phyloP scores from a whole-genome alignment of 2,888 invertebrate species.

The Prosopocoilus inquinatus region DNA sequence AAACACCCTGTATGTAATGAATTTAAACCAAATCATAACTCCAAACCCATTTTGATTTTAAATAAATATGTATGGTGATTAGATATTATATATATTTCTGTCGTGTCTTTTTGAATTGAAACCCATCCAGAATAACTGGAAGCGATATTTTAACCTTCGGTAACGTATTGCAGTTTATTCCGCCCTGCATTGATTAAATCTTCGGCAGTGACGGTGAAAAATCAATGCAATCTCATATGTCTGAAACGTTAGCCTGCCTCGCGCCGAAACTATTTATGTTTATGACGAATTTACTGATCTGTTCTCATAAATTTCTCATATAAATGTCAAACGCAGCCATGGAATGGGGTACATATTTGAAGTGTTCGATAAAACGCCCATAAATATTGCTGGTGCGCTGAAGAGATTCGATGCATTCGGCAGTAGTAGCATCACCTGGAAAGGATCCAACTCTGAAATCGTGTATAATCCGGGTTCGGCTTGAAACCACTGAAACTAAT shows the following conservation, averaged over 20 bases:
- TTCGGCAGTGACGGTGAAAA: neutral
- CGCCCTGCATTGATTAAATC: too few species aligned
- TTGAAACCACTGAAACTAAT: too few species aligned
- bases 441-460: conserved; percentile 16
- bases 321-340: neutral
- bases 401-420: conserved; percentile 22
- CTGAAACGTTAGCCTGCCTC: neutral
- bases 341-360: conserved; percentile 7
- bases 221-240: neutral
- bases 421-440: conserved; percentile 20
- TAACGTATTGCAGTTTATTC: too few species aligned
- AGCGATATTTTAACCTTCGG: too few species aligned
- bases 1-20: too few species aligned
- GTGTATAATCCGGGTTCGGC: too few species aligned
- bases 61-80: too few species aligned
- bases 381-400: conserved; percentile 12
- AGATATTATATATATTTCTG: too few species aligned
- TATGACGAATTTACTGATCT: neutral
- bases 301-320: neutral
- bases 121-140: too few species aligned
- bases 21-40: too few species aligned
- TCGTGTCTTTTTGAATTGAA: too few species aligned
- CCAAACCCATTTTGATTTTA: too few species aligned
- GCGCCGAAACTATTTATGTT: neutral
- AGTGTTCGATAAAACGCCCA: conserved; percentile 13